Evolutionary conservation across 2,113 vertebrate species (phyloP).

Genomic region (Pollachius pollachius): DNA sequence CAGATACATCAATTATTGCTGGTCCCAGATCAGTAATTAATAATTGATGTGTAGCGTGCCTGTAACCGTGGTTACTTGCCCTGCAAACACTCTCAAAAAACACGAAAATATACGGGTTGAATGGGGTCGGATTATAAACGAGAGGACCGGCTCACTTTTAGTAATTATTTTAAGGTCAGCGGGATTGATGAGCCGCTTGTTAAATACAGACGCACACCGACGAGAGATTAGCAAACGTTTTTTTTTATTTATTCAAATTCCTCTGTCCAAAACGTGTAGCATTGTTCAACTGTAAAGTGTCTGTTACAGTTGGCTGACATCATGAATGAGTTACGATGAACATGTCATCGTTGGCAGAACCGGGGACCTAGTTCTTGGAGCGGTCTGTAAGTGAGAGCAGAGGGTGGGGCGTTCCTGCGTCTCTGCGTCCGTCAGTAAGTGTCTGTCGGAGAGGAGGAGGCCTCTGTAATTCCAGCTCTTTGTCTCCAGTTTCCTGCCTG

Average conservation of each 20-base stretch:
- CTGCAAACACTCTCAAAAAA: slow-evolving; percentile 35
- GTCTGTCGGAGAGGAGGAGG: slow-evolving; percentile 24
- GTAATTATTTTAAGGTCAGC: background rate
- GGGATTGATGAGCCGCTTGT: too few relatives aligned
- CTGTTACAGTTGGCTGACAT: too few relatives aligned
- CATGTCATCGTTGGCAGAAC: too few relatives aligned
- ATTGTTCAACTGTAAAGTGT: too few relatives aligned
- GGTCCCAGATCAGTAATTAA: slow-evolving; percentile 58
- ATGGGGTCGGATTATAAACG: slow-evolving; percentile 3
- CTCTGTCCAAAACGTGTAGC: too few relatives aligned
- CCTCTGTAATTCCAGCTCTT: slow-evolving; percentile 71
- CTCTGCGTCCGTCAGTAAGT: slow-evolving; percentile 29
- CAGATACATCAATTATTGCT: slow-evolving; percentile 64
- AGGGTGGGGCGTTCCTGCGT: background rate
- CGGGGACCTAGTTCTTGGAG: too few relatives aligned
- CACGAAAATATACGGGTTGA: slow-evolving; percentile 14
- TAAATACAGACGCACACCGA: too few relatives aligned
- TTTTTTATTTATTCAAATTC: too few relatives aligned
- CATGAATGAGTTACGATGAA: too few relatives aligned
- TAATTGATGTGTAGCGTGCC: background rate
- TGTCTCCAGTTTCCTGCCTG: slow-evolving; percentile 61
- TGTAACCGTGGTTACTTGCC: slow-evolving; percentile 55
- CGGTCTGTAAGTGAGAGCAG: too few relatives aligned
- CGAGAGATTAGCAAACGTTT: too few relatives aligned
- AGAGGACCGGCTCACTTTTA: background rate